These are phyloP conservation scores for Nycticorax nycticorax DNA, from an alignment of 2,113 vertebrate genomes.

Conservation along the genomic window DNA sequence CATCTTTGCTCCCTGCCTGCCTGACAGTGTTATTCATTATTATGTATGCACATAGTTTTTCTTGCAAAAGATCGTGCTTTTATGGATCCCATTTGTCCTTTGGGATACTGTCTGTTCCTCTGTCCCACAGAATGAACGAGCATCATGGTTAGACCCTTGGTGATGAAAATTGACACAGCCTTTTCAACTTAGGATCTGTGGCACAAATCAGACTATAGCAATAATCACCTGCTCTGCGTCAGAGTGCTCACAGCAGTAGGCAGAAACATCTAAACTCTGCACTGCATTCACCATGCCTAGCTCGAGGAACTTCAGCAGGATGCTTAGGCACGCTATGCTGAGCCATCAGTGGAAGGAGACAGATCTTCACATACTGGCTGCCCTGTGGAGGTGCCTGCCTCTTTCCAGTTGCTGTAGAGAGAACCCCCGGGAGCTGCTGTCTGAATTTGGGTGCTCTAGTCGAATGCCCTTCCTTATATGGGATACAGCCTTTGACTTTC, in stretches of 20 bases:
- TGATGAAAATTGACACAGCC: neutral
- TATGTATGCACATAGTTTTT: neutral
- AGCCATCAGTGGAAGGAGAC: neutral
- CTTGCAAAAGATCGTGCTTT: neutral
- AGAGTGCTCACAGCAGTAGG: neutral
- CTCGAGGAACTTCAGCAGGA: neutral
- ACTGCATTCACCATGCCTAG: neutral
- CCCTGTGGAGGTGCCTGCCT: neutral
- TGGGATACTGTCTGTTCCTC: neutral
- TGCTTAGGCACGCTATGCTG: rapidly evolving
- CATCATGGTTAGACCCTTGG: neutral
- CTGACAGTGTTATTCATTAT: neutral
- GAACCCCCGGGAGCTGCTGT: neutral
- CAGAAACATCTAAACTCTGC: neutral
- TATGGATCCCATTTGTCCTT: neutral
- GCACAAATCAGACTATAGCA: neutral
- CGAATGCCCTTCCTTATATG: neutral
- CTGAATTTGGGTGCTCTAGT: rapidly evolving
- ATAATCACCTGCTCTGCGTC: neutral
- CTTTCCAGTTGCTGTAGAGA: neutral
- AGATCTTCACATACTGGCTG: neutral
- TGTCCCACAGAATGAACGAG: neutral
- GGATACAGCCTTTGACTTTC: neutral
- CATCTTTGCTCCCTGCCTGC: neutral
- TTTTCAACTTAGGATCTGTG: neutral